These are phyloP conservation scores for Heliconius eleuchia DNA, from an alignment of 1,140 invertebrate genomes.

Conservation along the genomic window DNA sequence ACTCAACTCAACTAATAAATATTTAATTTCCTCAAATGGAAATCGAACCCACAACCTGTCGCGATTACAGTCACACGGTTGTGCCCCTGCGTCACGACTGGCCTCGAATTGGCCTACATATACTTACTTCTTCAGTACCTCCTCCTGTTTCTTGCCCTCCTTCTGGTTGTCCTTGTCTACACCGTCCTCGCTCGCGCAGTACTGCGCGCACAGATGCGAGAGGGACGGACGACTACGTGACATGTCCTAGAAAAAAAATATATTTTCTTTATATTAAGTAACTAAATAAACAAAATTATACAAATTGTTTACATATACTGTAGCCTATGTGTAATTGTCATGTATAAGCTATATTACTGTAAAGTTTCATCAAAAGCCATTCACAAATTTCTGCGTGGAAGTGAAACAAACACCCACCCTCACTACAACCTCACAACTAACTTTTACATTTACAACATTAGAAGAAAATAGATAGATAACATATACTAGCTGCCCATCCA, in stretches of 20 bases:
- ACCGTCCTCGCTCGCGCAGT: constrained; percentile 84
- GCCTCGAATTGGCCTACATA: background rate
- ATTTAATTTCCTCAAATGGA: background rate
- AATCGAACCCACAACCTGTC: background rate
- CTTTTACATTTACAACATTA: too few relatives aligned
- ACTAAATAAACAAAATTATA: too few relatives aligned
- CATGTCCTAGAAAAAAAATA: constrained; percentile 82
- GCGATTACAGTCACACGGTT: background rate
- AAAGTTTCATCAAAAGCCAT: too few relatives aligned
- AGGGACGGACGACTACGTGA: constrained; percentile 85
- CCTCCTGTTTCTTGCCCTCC: constrained; percentile 92
- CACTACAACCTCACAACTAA: too few relatives aligned
- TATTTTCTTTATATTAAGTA: background rate
- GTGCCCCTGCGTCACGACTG: too few relatives aligned
- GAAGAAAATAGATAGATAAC: too few relatives aligned
- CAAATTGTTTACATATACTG: too few relatives aligned
- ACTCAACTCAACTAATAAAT: background rate
- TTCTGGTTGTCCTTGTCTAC: constrained; percentile 83
- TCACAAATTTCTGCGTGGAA: too few relatives aligned
- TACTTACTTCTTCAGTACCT: constrained; percentile 88
- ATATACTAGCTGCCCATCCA: too few relatives aligned
- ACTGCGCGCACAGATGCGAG: constrained; percentile 87
- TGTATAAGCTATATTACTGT: too few relatives aligned
- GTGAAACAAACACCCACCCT: too few relatives aligned
- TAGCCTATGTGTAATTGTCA: too few relatives aligned